Evolutionary conservation across 1,140 invertebrate genomes (phyloP).

Genomic region (Solenopsis invicta): DNA sequence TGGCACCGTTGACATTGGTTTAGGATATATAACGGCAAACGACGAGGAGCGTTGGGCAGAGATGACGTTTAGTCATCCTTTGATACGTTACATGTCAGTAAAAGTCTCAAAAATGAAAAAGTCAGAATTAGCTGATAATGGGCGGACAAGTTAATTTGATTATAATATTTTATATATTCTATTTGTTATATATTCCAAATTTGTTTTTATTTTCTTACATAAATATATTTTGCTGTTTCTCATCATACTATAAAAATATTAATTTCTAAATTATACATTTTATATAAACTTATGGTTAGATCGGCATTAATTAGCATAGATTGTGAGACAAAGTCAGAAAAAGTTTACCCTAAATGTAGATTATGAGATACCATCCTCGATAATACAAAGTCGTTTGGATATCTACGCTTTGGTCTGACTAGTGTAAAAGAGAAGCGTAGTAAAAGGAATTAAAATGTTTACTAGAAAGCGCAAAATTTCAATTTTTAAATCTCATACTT

Average conservation of each 20-base stretch:
- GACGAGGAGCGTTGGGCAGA: constrained; percentile 85
- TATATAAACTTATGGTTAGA: background rate
- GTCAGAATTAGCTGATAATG: background rate
- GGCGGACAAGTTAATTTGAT: background rate
- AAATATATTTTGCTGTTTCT: background rate
- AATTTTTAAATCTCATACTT: background rate
- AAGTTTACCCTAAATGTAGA: background rate
- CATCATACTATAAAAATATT: background rate
- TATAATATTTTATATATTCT: background rate
- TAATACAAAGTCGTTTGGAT: no score
- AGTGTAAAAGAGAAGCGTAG: background rate
- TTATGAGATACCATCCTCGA: no score
- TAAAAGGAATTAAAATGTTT: constrained; percentile 4
- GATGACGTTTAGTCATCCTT: constrained; percentile 89
- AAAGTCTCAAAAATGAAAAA: constrained; percentile 5
- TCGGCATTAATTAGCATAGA: background rate
- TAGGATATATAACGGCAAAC: constrained; percentile 88
- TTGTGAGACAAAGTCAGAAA: background rate
- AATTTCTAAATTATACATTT: background rate
- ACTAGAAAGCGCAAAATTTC: background rate
- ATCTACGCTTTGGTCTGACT: background rate
- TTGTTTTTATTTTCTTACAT: background rate
- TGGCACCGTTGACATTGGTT: constrained; percentile 88
- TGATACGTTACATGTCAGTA: constrained; percentile 88
- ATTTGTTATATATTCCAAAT: constrained; percentile 5